A percentile compares a stretch with the other conserved stretches of the same genome.
Conservation (phyloP, 2,888 invertebrate genomes). For the Drosophila imparisetae region DNA sequence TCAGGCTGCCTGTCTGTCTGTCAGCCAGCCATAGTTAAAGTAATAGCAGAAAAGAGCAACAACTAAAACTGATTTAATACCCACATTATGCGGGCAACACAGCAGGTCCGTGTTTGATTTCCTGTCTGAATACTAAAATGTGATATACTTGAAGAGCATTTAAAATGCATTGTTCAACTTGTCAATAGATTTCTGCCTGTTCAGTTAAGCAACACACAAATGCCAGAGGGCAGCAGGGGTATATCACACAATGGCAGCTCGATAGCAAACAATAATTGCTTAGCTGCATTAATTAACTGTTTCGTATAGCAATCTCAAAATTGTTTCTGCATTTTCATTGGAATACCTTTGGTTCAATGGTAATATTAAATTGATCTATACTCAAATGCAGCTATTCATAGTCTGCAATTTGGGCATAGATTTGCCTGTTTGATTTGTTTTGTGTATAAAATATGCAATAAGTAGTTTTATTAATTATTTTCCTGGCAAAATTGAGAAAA, state of each 20-base stretch:
- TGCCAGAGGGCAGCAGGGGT: background rate
- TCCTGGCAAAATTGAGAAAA: background rate
- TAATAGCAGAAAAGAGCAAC: conserved; percentile 71
- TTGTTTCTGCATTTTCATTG: conserved; percentile 11
- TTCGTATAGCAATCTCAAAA: conserved; percentile 12
- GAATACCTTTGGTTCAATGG: conserved; percentile 9
- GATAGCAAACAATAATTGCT: conserved; percentile 29
- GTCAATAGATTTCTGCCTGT: conserved; percentile 44
- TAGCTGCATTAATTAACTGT: conserved; percentile 36
- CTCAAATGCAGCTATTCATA: no score
- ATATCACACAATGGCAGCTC: background rate
- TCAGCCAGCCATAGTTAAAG: conserved; percentile 43
- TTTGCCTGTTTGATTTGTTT: background rate
- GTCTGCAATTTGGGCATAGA: background rate
- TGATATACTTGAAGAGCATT: conserved; percentile 31
- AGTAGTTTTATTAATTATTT: background rate
- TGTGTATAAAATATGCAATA: background rate
- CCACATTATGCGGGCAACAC: conserved; percentile 47
- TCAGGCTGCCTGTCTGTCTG: background rate
- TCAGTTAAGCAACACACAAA: conserved; percentile 17
- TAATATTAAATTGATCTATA: background rate
- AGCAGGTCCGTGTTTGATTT: conserved; percentile 10
- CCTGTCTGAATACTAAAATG: conserved; percentile 5
- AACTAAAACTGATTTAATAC: conserved; percentile 75
- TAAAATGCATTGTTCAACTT: conserved; percentile 42